A percentile compares a stretch with the other conserved stretches of the same genome.
phyloP scores from a whole-genome alignment of 2,888 invertebrate genomes.

The Macropis europaea region DNA sequence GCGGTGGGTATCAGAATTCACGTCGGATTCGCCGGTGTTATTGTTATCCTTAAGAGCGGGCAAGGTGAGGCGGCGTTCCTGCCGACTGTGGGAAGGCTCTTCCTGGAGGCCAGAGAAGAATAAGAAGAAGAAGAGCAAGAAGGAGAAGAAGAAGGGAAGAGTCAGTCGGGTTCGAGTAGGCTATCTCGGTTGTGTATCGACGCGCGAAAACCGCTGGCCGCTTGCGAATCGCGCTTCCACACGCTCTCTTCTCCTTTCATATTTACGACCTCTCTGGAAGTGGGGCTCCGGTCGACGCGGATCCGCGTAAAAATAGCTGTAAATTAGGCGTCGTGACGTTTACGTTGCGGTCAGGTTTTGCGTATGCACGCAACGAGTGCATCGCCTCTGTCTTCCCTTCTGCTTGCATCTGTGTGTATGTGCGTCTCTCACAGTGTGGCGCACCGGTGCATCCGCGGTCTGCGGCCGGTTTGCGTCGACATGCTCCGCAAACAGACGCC shows the following conservation, averaged over 20 bases:
- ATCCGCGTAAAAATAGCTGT: conserved; percentile 63
- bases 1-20: conserved; percentile 3
- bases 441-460: conserved; percentile 1
- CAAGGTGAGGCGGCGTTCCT: neutral
- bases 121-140: neutral
- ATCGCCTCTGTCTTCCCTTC: no score
- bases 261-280: conserved; percentile 52
- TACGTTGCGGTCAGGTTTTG: conserved; percentile 57
- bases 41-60: conserved; percentile 20
- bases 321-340: conserved; percentile 69
- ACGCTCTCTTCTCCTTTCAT: conserved; percentile 15
- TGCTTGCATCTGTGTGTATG: no score
- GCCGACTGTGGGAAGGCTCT: conserved; percentile 29
- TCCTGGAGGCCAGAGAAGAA: conserved; percentile 10
- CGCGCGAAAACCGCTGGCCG: conserved; percentile 37
- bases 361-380: conserved; percentile 25
- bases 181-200: conserved; percentile 51
- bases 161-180: neutral
- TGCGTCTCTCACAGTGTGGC: no score
- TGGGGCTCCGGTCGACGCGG: conserved; percentile 14
- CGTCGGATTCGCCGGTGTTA: conserved; percentile 15
- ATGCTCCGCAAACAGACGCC: conserved; percentile 37
- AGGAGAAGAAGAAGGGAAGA: neutral
- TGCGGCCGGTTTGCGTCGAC: conserved; percentile 36
- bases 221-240: conserved; percentile 24